Base-by-base conservation (phyloP, 2,797 vertebrate species). In the Acanthiza pusilla region DNA sequence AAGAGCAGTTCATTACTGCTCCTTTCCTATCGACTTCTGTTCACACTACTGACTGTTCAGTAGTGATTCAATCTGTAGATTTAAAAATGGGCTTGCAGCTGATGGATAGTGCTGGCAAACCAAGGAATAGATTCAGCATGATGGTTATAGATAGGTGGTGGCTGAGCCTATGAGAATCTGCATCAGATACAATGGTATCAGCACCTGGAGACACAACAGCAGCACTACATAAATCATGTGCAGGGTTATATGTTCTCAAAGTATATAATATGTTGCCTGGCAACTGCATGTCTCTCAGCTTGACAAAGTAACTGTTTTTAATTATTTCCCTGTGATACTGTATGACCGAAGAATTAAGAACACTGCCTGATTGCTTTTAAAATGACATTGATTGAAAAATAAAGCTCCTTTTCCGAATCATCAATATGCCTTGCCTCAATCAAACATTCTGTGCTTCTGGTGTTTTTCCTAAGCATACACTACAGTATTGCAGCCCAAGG, bases 201-300 rank as follows among this genome's bases (percentile, higher is more conserved):
- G 71, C 81, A 79, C 57, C 74, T 82, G 74, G 60, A 79, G 70
- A 63, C 51, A 45, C n/a, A 91, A 32, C 23, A 66, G 21, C 60
- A 79, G 53, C 67, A n/a, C 77, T 53, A 38, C 45, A 73, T 86
- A 92, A 96, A 89, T 93, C 75, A 62, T 17, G 20, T 88, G 67
- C 74, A 36, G 38, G 88, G 79, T 88, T 84, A 32, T 40, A 81
- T 71, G 43, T 91, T 91, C 83, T 93, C 71, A 88, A 75, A 85
- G 61, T 86, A 71, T 25, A 25, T 73, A 55, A 78, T 77, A 73
- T 79, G 95, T 96, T 97, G 96, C 96, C 74, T 96, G 96, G 96
- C 95, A 96, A 96, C 96, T 86, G 84, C 61, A 51, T 79, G 76
- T 84, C 71, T 95, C 78, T 57, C 7, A 5, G 60, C 61, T 94